Base-by-base conservation (phyloP, 2,888 invertebrate species). In the Caenorhabditis parvicauda region DNA sequence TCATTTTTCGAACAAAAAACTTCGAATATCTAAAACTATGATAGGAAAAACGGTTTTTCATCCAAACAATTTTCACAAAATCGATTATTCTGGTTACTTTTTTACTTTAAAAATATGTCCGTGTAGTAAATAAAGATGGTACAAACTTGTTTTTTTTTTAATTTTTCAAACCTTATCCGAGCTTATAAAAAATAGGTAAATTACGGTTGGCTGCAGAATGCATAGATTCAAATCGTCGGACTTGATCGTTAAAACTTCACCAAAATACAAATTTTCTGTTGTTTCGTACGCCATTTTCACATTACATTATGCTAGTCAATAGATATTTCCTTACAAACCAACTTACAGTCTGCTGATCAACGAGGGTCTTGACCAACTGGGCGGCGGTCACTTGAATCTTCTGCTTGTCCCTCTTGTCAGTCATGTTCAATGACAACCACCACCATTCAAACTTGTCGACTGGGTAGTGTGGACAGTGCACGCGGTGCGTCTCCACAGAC, bases 381-480 rank as follows among this genome's bases (percentile, higher is more conserved):
- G 96, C 95, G 71, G 91, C 89, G 47, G 95, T 92, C 70, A 95
- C 87, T 74, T 99, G 84, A 63, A 90, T 89, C 81, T 89, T 89
- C 17, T 42, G 21, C 41, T 59, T 61, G 17, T 58, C 56, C 60
- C 72, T 95, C 76, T 91, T 88, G 85, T 99, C 96, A 32, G 84
- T 91, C 29, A 49, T 32, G 1, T 63, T 56, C 74, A 98, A 89
- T 83, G 96, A 98, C 68, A 95, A 89, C 95, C 96, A 99, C 96
- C 98, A 99, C 84, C 90, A 95, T 84, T 99, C 98, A 82, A 94
- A 94, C 82, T 98, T 93, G 70, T 89, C 89, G 84, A 89, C 89
- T 3, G 98, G 93, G 83, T 90, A 99, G 82, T 89, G 88, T 0
- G 98, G 98, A 84, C 92, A 91, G 83, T 99, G 98, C 25, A 98